Base-by-base conservation (phyloP, 1,140 invertebrate species). In the Lepidurus couesii region DNA sequence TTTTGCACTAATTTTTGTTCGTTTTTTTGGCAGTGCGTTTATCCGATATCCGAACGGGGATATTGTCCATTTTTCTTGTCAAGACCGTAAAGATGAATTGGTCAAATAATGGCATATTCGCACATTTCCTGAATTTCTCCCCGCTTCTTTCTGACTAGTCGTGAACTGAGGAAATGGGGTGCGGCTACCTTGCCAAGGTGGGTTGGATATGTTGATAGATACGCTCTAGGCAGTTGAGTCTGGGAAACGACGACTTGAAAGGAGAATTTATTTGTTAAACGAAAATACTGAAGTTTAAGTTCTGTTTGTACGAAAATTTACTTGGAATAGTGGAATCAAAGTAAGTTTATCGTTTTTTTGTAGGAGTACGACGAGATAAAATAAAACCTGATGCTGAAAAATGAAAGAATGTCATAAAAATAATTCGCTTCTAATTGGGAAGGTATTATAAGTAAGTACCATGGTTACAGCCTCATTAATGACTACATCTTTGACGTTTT, bases 31-130 rank as follows among this genome's bases (percentile, higher is more conserved):
- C 84, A 93, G 93, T 86, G 95, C 95, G 43, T 95, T 98, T 86
- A 94, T 95, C 6, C 87, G 94, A 44, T 96, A 94, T 86, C 93
- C 95, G 2, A 94, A 94, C 86, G 95, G 95, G 4, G 92, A 95
- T 81, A 92, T 97, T 44, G 94, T 97, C 7, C 95, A 98, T 86
- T 95, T 94, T 84, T 94, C 92, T 0, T 97, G 95, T 85, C 84
- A 86, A 80, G 84, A 85, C 44, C 81, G 81, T 45, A 65, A 65
- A 47, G 74, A 74, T 44, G 42, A 47, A 77, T 65, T 21, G 9
- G 53, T 65, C 7, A 65, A 65, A 65, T 65, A 65, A 21, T 16
- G 53, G 53, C 45, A 16, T n/a, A 73, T 77, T 77, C 73, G 13
- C 43, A 42, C 24, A 79, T 76, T 76, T 75, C 73, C 21, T 45